Conservation (phyloP, 2,797 vertebrate genomes). For the Naso thynnoides region DNA sequence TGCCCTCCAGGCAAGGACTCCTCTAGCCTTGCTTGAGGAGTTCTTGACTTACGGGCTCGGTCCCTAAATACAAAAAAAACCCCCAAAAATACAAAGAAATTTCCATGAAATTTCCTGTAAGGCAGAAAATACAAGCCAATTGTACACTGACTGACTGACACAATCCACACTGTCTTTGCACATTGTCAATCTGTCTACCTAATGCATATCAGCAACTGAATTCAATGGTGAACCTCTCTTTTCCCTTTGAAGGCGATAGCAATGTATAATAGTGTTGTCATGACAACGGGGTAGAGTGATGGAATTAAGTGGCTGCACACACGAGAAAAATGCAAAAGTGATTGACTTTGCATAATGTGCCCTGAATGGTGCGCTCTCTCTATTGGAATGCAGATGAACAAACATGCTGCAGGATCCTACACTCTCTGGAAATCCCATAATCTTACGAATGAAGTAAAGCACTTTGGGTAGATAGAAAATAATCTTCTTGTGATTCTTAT, state of each 20-base stretch:
- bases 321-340: slow-evolving; percentile 63
- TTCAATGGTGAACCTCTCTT: slow-evolving; percentile 21
- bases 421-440: slow-evolving; percentile 33
- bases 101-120: not conserved
- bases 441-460: slow-evolving; percentile 6
- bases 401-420: slow-evolving; percentile 30
- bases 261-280: slow-evolving; percentile 69
- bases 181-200: not conserved
- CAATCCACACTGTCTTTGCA: slow-evolving; percentile 2
- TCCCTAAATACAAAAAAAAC: no score
- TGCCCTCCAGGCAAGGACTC: no score
- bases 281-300: slow-evolving; percentile 67
- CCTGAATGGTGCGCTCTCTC: slow-evolving; percentile 27
- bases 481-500: not conserved
- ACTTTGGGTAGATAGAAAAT: slow-evolving; percentile 14
- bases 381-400: slow-evolving; percentile 58
- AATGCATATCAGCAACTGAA: slow-evolving; percentile 19
- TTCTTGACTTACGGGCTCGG: no score
- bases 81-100: not conserved
- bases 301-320: slow-evolving; percentile 56
- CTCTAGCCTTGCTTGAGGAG: no score
- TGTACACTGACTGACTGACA: not conserved
- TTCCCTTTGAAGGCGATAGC: slow-evolving; percentile 45
- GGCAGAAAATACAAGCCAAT: not conserved
- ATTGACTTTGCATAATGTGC: slow-evolving; percentile 63